phyloP scores from a whole-genome alignment of 2,113 vertebrate genomes.

The Grus americana region DNA sequence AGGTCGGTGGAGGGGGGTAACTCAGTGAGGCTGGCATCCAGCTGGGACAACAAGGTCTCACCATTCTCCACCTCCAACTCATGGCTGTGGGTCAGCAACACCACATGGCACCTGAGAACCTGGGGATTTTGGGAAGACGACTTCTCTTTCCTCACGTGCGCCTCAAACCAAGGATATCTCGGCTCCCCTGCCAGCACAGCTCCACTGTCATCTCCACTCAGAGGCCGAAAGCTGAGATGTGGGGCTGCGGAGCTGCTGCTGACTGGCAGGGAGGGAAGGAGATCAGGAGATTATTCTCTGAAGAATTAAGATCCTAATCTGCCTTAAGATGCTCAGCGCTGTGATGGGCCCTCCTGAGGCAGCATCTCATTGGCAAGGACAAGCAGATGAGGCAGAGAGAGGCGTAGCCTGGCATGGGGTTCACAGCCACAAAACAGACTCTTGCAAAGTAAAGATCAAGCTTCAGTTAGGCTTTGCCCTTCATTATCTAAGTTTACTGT shows the following conservation, averaged over 20 bases:
- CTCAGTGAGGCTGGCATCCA: not conserved
- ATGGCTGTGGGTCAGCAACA: not conserved
- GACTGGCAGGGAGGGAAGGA: slow-evolving; percentile 1
- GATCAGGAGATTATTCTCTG: slow-evolving; percentile 53
- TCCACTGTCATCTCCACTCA: not conserved
- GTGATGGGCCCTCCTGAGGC: not conserved
- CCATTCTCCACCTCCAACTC: accelerated
- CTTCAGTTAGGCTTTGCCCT: slow-evolving; percentile 7
- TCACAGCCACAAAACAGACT: not conserved
- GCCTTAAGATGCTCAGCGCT: not conserved
- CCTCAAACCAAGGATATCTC: not conserved
- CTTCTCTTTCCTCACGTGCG: accelerated
- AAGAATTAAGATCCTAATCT: slow-evolving; percentile 50
- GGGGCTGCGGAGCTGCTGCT: not conserved
- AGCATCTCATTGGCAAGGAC: not conserved
- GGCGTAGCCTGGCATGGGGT: not conserved
- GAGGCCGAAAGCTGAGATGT: not conserved
- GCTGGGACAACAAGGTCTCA: not conserved
- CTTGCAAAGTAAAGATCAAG: not conserved
- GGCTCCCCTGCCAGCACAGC: not conserved
- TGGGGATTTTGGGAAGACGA: accelerated
- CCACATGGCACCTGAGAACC: accelerated
- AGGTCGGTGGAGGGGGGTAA: not conserved
- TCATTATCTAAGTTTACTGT: not conserved
- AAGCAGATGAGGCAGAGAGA: not conserved